Evolutionary conservation across 2,797 vertebrate species (phyloP), one percentile per base, ranked within the genome.

Genomic region (Natrix natrix): DNA sequence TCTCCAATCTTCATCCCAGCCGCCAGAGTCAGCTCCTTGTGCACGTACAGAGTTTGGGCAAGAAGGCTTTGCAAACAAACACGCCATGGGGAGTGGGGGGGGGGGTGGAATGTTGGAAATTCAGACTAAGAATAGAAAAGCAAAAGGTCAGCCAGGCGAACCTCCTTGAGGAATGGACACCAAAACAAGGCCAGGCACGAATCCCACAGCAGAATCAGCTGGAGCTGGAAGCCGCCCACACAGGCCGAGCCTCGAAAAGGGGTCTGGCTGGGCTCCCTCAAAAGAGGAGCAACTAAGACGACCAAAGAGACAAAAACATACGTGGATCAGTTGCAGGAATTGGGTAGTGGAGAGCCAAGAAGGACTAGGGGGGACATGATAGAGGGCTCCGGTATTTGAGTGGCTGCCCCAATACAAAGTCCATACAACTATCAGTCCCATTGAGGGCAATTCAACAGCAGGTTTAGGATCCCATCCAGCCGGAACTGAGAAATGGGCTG

Each of bases 121-220:
- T 97, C 97, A 97, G 94, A 95, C 97, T 97, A 98, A 98, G 96
- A 98, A 98, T 97, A 98, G 98, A 97, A 96, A 59, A 94, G 93
- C 59, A 83, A 48, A 96, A 74, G 96, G 96, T 97, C 52, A 95
- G 95, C 95, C 97, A 93, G 96, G 96, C 97, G 97, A 97, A 37
- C 97, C 97, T 97, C 95, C 95, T 90, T 93, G 95, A 96, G 97
- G 97, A 96, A 91, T 83, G 96, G 96, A 96, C 93, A 83, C 28
- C 61, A 56, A 86, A 94, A 96, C 95, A 96, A 89, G 92, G 93
- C 93, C 43, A 93, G 94, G 78, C 93, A 95, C 92, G 14, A 32
- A 17, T 32, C 66, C 66, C 66, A 3, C n/a, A 32, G n/a, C n/a
- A 69, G n/a, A 69, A 17, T 32, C n/a, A 17, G 37, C 69, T 7